Conservation (phyloP, 2,797 vertebrate genomes). For the Leucoraja ocellata region DNA sequence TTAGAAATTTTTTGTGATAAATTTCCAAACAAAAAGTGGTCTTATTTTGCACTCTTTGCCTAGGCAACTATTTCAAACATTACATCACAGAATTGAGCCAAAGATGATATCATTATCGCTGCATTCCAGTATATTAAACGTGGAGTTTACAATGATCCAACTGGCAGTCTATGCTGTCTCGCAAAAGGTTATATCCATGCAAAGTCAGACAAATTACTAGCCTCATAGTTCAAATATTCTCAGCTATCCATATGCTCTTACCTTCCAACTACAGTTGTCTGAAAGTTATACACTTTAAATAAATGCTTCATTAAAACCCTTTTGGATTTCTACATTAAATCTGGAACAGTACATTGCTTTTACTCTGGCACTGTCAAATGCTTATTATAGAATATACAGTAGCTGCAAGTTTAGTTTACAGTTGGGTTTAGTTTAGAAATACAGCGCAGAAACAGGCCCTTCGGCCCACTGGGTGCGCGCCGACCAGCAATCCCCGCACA, state of each 20-base stretch:
- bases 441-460: too few species aligned
- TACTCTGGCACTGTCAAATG: background rate
- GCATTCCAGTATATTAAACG: background rate
- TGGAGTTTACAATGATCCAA: background rate
- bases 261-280: background rate
- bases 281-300: background rate
- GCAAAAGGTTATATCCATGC: background rate
- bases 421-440: too few species aligned
- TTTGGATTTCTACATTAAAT: background rate
- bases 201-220: background rate
- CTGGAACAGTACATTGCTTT: background rate
- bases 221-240: background rate
- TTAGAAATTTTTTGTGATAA: constrained; percentile 1
- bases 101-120: background rate
- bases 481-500: too few species aligned
- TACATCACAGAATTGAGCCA: constrained; percentile 29
- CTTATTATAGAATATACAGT: background rate
- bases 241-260: background rate
- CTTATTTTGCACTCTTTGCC: constrained; percentile 13
- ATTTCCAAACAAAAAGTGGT: background rate
- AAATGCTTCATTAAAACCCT: background rate
- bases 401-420: too few species aligned
- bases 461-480: too few species aligned
- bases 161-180: background rate
- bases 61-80: constrained; percentile 36